Base-by-base conservation (phyloP, 1,140 invertebrate species). In the Pteromalus puparum region DNA sequence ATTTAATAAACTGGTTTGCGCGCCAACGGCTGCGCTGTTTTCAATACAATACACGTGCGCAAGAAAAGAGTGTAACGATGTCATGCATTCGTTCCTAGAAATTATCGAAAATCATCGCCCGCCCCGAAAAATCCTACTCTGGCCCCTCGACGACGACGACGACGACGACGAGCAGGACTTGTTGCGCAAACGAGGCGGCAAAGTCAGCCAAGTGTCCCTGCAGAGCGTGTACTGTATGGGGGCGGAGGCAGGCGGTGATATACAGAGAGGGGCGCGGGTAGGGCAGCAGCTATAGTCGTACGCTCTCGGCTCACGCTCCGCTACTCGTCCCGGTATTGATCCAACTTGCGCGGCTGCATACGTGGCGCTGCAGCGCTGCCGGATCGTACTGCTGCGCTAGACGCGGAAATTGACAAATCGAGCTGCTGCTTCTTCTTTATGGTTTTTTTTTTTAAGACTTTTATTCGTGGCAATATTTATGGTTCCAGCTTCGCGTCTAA, bases 281-380 rank as follows among this genome's bases (percentile, higher is more conserved):
- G 53, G 21, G 53, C 53, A 61, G 53, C 13, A 18, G 4, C 18
- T 53, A n/a, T n/a, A 53, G 48, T 53, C 48, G 48, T 53, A 15
- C 18, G 48, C 48, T 15, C 48, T 53, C 9, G 68, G 10, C 72
- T 38, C 13, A 9, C 72, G 68, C 68, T 70, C n/a, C 21, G 12
- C 68, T 24, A 18, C 68, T 28, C 68, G 24, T 46, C 26, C 46
- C 5, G 26, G 79, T 81, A 81, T 81, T 81, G 79, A 81, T 81
- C 79, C 65, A 38, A 38, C 76, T 61, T 61, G 78, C 61, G 72
- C 28, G 13, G 75, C 21, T 77, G 75, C 75, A 77, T 77, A 77
- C 75, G 75, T 77, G 75, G 75, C 75, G 75, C 46, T 77, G 75
- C 75, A 77, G 42, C 38, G 46, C 46, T 24, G 42, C 21, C 48